Base-by-base conservation (phyloP, 92 coral and sea anemone genomes). In the Ricordea florida region DNA sequence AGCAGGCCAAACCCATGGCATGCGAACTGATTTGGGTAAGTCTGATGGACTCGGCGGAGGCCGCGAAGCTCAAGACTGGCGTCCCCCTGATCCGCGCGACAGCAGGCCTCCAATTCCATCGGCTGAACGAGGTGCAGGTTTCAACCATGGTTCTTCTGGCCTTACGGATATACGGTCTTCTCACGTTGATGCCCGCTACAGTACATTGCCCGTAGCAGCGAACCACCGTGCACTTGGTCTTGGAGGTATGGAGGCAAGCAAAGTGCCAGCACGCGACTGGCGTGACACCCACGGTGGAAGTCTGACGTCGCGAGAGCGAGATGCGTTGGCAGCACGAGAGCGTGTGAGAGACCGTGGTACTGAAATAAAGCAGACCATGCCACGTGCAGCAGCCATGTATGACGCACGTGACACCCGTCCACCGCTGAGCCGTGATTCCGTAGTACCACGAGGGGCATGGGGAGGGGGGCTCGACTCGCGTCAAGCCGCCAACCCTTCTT, bases 11-110 rank as follows among this genome's bases (percentile, higher is more conserved):
- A 83, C 62, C 58, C 66, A 53, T 38, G 84, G 76, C 6, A 78
- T 72, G 10, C 82, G 92, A 38, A 49, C 87, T 45, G 85, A 86
- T 36, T 74, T 87, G 5, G 70, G 62, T 11, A 92, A 92, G 59
- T 77, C 89, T 10, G 66, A 78, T 37, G 91, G 76, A 5, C 57
- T 82, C 25, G 85, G 72, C 20, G 64, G 62, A 6, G 86, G 69
- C 17, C 61, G 84, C 13, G 90, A 86, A 30, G 90, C 88, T 10
- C 71, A 82, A 30, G 75, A 79, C 62, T 93, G 93, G 93, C 91
- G 98, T 46, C 91, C 91, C 23, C 83, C 88, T 0, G 97, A 88
- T 57, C 97, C 92, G 20, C 87, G 98, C 49, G 93, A 92, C 69
- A 82, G 94, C 50, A 91, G 97, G 40, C 88, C 89, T 46, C 85